Conservation (phyloP, 2,113 vertebrate genomes). For the Puffinus mauretanicus region DNA sequence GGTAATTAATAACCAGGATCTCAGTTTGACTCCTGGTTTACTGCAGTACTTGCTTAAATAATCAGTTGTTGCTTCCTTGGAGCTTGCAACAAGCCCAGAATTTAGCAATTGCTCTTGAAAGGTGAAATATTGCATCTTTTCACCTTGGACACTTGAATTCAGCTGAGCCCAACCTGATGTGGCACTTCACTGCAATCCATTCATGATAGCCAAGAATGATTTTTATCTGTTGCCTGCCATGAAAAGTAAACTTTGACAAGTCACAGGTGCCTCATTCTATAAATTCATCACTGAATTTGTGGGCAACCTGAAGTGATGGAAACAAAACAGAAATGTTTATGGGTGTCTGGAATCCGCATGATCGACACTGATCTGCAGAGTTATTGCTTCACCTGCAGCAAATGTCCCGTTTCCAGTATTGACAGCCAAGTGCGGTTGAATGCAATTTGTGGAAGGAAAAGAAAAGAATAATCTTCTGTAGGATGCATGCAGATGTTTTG, state of each 20-base stretch:
- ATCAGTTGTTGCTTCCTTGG: background rate
- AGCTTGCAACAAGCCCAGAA: background rate
- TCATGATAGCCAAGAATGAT: background rate
- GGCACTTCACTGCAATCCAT: background rate
- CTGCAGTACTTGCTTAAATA: background rate
- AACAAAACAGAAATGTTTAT: background rate
- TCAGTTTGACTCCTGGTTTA: background rate
- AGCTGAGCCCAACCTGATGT: background rate
- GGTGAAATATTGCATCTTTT: background rate
- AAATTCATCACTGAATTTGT: background rate
- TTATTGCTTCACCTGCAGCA: background rate
- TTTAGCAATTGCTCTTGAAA: background rate
- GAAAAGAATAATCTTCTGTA: background rate
- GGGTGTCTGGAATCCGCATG: background rate
- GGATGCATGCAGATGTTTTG: background rate
- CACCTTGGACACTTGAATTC: background rate
- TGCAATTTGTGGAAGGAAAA: background rate
- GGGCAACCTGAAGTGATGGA: background rate
- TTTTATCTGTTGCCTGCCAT: background rate
- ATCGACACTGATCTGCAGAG: background rate
- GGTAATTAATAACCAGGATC: background rate
- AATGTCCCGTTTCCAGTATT: background rate
- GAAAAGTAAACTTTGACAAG: background rate
- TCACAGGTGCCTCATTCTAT: background rate
- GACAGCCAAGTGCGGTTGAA: background rate